Base-by-base conservation (phyloP, 2,888 invertebrate species). In the Oscheius myriophilus region DNA sequence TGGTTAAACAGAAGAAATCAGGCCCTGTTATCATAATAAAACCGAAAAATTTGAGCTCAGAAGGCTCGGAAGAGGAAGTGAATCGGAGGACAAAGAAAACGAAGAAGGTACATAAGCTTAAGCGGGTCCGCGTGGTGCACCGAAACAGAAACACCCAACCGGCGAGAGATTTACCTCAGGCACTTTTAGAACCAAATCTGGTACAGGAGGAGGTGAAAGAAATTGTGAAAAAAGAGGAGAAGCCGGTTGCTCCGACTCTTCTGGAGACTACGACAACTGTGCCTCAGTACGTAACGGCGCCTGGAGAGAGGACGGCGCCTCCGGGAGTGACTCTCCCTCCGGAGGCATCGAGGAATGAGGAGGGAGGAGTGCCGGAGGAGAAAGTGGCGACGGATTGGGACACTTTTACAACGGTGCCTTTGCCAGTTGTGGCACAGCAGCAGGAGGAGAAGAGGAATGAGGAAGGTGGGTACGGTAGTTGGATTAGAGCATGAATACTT, bases 311-410 rank as follows among this genome's bases (percentile, higher is more conserved):
- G 21, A 41, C 41, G 23, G 9, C 52, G 0, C 18, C 23, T 6
- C 63, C 63, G 41, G 63, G 63, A 11, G 63, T 53, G n/a, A 63
- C 63, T 21, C 52, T 63, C 2, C 39, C 42, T 21, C 63, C 63
- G 1, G 63, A 63, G 21, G 53, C 53, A 1, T 33, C 33, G 4
- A 12, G 41, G 53, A 53, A 25, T 12, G 42, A 49, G 49, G n/a
- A 63, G 25, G 42, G 39, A 57, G 4, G 39, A 57, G 4, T 43
- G 45, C 14, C n/a, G 14, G 46, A 21, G n/a, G 49, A 52, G 41
- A 11, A 16, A 21, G 46, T 43, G 25, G 18, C 53, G 3, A 25
- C 23, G 18, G 25, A 25, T 21, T 53, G 18, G 25, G 57, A 57
- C 33, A 33, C 33, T 12, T 42, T n/a, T n/a, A 42, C n/a, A 2